A percentile compares a stretch with the other conserved stretches of the same genome.
phyloP scores from a whole-genome alignment of 2,797 vertebrate genomes.

The Rhabdophis nuchalis region DNA sequence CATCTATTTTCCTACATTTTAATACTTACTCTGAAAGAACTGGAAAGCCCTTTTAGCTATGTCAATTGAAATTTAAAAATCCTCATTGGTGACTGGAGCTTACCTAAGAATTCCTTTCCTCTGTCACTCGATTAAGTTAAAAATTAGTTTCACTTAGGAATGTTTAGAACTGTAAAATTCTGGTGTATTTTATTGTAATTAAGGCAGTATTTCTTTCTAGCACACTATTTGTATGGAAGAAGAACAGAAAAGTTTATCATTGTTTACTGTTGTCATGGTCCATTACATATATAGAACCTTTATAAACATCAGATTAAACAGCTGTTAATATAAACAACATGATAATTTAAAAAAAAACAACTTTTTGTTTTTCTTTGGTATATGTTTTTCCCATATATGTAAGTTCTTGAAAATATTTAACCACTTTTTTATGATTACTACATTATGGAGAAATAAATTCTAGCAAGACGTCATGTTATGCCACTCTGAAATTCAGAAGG shows the following conservation, averaged over 20 bases:
- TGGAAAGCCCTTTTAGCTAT: conserved; percentile 21
- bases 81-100: background rate
- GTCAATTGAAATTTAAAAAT: background rate
- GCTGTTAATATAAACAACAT: background rate
- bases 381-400: background rate
- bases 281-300: background rate
- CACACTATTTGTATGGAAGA: background rate
- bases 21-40: conserved; percentile 5
- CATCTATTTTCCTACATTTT: background rate
- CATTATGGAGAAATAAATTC: background rate
- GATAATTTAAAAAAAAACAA: background rate
- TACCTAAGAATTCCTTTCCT: conserved; percentile 17
- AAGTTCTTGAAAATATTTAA: background rate
- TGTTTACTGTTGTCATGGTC: background rate
- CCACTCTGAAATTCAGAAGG: background rate
- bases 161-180: background rate
- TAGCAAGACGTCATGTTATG: background rate
- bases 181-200: background rate
- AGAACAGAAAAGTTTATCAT: background rate
- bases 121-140: conserved; percentile 21
- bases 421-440: background rate
- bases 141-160: background rate
- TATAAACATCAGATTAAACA: background rate
- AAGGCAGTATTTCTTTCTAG: background rate
- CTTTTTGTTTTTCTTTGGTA: background rate